Evolutionary conservation across 2,888 invertebrate species (phyloP).

Genomic region (Doris montereyensis): DNA sequence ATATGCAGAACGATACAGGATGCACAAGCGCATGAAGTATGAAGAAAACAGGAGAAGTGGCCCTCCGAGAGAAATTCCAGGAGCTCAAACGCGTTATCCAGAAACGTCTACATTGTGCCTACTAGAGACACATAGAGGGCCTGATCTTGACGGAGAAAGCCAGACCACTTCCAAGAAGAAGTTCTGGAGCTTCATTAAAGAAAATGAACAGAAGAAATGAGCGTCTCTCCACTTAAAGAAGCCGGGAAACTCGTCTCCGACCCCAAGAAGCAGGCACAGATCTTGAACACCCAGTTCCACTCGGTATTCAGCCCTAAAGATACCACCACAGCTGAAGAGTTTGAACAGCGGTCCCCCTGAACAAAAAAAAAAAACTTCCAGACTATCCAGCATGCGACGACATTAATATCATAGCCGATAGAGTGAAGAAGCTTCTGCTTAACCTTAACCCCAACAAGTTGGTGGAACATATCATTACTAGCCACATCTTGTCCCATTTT

Average conservation of each 20-base stretch:
- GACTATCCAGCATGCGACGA: background rate
- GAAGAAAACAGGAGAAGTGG: too few relatives aligned
- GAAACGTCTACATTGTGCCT: too few relatives aligned
- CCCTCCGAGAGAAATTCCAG: too few relatives aligned
- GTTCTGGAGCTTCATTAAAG: slow-evolving; percentile 20
- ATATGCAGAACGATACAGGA: background rate
- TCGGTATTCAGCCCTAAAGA: slow-evolving; percentile 1
- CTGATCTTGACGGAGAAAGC: too few relatives aligned
- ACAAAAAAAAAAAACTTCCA: background rate
- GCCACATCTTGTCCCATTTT: too few relatives aligned
- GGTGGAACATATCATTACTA: too few relatives aligned
- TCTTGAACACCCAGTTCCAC: background rate
- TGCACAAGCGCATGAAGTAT: too few relatives aligned
- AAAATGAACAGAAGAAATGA: background rate
- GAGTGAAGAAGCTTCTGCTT: too few relatives aligned
- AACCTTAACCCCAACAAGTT: too few relatives aligned
- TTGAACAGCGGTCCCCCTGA: background rate
- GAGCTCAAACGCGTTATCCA: too few relatives aligned
- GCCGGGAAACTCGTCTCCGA: background rate
- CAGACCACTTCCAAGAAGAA: too few relatives aligned
- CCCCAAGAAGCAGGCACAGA: slow-evolving; percentile 9
- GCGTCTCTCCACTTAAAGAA: background rate
- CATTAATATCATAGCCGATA: background rate
- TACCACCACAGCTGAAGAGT: slow-evolving; percentile 2
- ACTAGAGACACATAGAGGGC: too few relatives aligned